phyloP scores from a whole-genome alignment of 2,888 invertebrate genomes.

The Xestia ashworthii region DNA sequence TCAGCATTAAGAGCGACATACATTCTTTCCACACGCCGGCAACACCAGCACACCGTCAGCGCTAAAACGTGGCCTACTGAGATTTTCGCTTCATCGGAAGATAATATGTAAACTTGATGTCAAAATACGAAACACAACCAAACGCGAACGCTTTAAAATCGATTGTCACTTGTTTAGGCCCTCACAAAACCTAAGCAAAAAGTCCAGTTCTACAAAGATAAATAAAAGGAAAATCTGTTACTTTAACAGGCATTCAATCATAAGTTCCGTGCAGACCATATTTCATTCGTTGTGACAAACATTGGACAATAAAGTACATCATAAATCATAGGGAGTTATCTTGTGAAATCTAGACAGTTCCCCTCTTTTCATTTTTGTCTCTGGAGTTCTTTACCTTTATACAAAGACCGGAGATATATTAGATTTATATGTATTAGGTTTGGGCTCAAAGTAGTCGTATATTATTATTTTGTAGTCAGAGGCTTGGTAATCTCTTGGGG shows the following conservation, averaged over 20 bases:
- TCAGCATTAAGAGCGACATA: no score
- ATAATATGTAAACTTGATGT: no score
- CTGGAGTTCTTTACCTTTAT: conserved; percentile 46
- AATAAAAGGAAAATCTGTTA: conserved; percentile 50
- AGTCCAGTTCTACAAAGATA: not conserved
- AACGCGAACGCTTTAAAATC: not conserved
- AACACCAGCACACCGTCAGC: no score
- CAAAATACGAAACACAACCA: no score
- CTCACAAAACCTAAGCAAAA: not conserved
- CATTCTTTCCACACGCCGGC: no score
- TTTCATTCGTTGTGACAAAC: conserved; percentile 76
- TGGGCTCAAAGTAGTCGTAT: conserved; percentile 17
- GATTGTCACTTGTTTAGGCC: not conserved
- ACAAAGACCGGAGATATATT: conserved; percentile 30
- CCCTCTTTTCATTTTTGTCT: conserved; percentile 66
- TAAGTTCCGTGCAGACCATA: conserved; percentile 65
- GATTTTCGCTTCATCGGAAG: no score
- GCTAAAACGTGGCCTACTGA: no score
- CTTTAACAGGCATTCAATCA: conserved; percentile 68
- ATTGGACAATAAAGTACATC: conserved; percentile 76
- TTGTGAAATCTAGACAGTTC: conserved; percentile 70
- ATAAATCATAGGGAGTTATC: conserved; percentile 80
- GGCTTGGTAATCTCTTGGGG: conserved; percentile 1
- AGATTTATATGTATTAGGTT: conserved; percentile 40
- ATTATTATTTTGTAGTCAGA: conserved; percentile 20